phyloP scores from a whole-genome alignment of 2,113 vertebrate genomes.

The Dinomys branickii region DNA sequence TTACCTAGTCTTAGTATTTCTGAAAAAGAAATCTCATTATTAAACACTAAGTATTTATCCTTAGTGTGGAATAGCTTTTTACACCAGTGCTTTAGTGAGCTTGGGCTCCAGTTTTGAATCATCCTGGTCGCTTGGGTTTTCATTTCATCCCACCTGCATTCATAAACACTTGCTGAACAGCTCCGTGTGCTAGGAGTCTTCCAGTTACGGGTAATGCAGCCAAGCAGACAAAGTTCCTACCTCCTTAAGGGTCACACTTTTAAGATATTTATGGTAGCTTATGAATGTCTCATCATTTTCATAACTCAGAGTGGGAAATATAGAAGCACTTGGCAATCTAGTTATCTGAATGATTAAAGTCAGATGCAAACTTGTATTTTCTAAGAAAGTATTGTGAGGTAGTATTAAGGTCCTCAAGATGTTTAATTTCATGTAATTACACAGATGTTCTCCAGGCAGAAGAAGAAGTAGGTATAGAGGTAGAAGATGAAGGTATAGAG shows the following conservation, averaged over 20 bases:
- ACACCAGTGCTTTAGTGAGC: neutral
- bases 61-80: neutral
- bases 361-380: neutral
- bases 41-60: neutral
- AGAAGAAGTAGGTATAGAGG: neutral
- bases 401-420: neutral
- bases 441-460: neutral
- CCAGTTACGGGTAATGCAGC: neutral
- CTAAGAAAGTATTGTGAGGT: neutral
- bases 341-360: neutral
- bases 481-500: neutral
- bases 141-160: neutral
- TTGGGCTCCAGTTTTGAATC: neutral
- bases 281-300: neutral
- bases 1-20: neutral
- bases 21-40: neutral
- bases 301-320: neutral
- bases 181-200: neutral
- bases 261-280: neutral
- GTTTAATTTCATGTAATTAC: neutral
- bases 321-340: neutral
- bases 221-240: neutral
- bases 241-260: neutral
- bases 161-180: fast-evolving
- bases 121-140: neutral